Conservation (phyloP, 2,113 vertebrate genomes). For the Electrona antarctica region DNA sequence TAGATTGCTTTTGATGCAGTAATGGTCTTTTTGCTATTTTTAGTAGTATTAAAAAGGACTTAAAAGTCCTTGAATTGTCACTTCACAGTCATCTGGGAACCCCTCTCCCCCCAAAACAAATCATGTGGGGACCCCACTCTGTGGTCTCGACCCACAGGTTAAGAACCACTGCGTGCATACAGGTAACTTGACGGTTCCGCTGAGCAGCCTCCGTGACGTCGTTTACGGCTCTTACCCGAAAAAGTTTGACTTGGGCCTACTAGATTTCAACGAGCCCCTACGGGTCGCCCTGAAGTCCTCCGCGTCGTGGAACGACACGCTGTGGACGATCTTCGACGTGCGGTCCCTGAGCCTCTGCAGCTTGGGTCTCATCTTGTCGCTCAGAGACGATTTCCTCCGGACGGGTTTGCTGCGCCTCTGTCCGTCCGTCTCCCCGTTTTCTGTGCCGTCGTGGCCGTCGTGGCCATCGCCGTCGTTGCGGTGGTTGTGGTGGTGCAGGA, state of each 20-base stretch:
- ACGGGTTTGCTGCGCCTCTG: neutral
- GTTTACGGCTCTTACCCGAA: conserved; percentile 42
- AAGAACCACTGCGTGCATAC: too few species aligned
- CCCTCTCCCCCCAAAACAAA: too few species aligned
- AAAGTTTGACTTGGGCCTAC: conserved; percentile 59
- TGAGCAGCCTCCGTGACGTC: too few species aligned
- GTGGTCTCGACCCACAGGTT: too few species aligned
- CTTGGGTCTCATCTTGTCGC: conserved; percentile 49
- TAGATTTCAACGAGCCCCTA: conserved; percentile 15
- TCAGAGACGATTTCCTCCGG: conserved; percentile 63
- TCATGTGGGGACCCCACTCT: too few species aligned
- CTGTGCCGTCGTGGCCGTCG: conserved; percentile 24
- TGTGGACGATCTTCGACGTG: conserved; percentile 65
- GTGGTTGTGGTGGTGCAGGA: neutral
- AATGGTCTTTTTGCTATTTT: too few species aligned
- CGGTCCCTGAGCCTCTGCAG: conserved; percentile 42
- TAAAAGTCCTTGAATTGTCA: too few species aligned
- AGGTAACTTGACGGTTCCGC: too few species aligned
- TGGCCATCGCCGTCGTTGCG: conserved; percentile 17
- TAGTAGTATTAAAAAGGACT: too few species aligned
- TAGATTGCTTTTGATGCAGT: too few species aligned
- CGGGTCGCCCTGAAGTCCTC: conserved; percentile 9
- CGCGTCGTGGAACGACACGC: conserved; percentile 31
- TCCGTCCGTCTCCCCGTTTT: neutral
- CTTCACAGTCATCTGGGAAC: too few species aligned